Evolutionary conservation across 2,888 invertebrate genomes (phyloP), one percentile per base, ranked within the genome.

Genomic region (Nomada flava): DNA sequence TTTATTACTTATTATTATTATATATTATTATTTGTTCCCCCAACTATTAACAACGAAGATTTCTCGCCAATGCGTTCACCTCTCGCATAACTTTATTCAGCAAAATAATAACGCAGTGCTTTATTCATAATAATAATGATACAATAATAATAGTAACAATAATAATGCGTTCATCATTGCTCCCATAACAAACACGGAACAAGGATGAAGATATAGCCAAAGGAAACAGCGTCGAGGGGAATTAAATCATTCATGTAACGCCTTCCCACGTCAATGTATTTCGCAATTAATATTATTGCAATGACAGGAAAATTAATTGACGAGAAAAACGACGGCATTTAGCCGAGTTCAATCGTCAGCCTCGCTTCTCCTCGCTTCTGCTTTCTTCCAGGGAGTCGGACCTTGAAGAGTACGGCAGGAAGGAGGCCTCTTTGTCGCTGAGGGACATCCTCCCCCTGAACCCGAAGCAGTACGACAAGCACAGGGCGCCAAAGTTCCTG

Each of bases 401-500:
- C 64, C 85, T 91, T 82, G 92, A 93, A 85, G 93, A 93, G 72
- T 93, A 93, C 78, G 92, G 92, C 26, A 90, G 92, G 70, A 93
- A 93, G 86, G 96, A 96, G 93, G 95, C 95, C 53, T 96, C 96
- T 89, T 94, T 98, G 79, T 97, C 97, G 18, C 95, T 98, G n/a
- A 95, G 96, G 62, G 98, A 98, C 92, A 98, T 98, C 90, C 94
- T 98, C 70, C 98, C 98, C 1, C 95, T 96, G 80, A 97, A 97
- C 91, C 96, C 97, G 53, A 98, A 98, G 94, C 96, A 97, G 85
- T 98, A 98, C 91, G 98, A 98, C 93, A 98, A 98, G 94, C 98
- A 98, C 94, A 95, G 97, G 82, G 97, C 98, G 0, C 98, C 98
- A 0, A 98, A 98, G 94, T 95, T 96, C 72, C 95, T 97, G 90